phyloP scores from a whole-genome alignment of 2,113 vertebrate genomes.

The Isichthys henryi region DNA sequence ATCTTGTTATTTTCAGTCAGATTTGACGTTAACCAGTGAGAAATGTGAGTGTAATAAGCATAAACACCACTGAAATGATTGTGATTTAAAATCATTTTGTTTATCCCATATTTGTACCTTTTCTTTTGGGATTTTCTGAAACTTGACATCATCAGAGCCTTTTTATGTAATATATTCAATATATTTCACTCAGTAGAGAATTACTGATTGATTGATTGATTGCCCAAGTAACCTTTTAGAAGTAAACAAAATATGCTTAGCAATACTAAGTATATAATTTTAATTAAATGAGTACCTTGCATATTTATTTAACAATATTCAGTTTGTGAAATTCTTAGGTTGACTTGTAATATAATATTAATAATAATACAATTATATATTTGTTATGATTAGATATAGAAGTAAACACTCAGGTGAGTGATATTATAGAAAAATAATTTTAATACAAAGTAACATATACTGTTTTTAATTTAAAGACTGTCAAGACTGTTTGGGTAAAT shows the following conservation, averaged over 20 bases:
- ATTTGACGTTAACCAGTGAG: background rate
- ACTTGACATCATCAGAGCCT: background rate
- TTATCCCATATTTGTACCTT: background rate
- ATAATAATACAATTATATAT: background rate
- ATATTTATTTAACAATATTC: background rate
- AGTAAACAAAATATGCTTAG: background rate
- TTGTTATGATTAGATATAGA: background rate
- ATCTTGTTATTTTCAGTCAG: background rate
- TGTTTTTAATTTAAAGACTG: background rate
- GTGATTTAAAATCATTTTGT: background rate
- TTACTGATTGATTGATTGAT: background rate
- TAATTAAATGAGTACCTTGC: background rate
- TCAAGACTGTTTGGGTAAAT: background rate
- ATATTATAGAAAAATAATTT: background rate
- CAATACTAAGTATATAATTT: background rate
- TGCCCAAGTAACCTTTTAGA: background rate
- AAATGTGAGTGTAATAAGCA: background rate
- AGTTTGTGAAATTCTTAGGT: background rate
- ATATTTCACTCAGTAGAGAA: background rate
- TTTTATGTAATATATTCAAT: background rate
- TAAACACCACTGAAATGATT: background rate
- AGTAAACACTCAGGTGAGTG: background rate
- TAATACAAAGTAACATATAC: background rate
- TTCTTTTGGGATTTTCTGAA: background rate
- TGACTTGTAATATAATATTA: background rate